Evolutionary conservation across 1,140 invertebrate species (phyloP).

Genomic region (Drosophila watanabei): DNA sequence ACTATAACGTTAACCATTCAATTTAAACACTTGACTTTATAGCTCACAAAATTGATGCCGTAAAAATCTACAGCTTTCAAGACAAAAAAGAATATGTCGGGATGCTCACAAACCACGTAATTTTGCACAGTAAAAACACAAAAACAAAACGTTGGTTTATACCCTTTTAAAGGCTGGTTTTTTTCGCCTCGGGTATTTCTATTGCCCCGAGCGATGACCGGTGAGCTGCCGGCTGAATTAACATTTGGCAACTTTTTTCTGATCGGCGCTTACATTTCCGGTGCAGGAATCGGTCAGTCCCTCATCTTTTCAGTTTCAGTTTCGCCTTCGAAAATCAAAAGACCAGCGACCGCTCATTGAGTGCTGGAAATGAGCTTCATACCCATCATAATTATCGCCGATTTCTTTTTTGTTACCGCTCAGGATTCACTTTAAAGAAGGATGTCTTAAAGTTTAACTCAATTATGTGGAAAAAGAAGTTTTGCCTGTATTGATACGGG

Average conservation of each 20-base stretch:
- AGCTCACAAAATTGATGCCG: slow-evolving; percentile 53
- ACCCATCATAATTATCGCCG: slow-evolving; percentile 75
- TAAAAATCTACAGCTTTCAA: slow-evolving; percentile 31
- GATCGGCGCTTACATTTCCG: slow-evolving; percentile 73
- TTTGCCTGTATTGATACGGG: slow-evolving; percentile 16
- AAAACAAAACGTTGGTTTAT: slow-evolving; percentile 27
- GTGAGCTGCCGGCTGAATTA: slow-evolving; percentile 59
- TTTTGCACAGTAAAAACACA: slow-evolving; percentile 36
- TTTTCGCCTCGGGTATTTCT: slow-evolving; percentile 48
- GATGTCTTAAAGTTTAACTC: slow-evolving; percentile 46
- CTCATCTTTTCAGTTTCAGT: slow-evolving; percentile 28
- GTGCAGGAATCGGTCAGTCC: slow-evolving; percentile 59
- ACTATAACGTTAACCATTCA: slow-evolving; percentile 37
- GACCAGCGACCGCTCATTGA: slow-evolving; percentile 60
- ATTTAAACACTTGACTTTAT: slow-evolving; percentile 72
- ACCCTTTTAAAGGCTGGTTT: slow-evolving; percentile 47
- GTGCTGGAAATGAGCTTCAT: slow-evolving; percentile 10
- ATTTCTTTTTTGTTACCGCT: slow-evolving; percentile 24
- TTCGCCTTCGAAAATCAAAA: slow-evolving; percentile 37
- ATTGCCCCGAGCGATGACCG: slow-evolving; percentile 37
- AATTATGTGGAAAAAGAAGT: slow-evolving; percentile 53
- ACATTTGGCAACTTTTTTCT: slow-evolving; percentile 76
- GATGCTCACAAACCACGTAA: slow-evolving; percentile 58
- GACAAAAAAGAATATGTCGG: slow-evolving; percentile 20
- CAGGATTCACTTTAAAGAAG: slow-evolving; percentile 62